phyloP scores from a whole-genome alignment of 2,888 invertebrate genomes.

The Sphecodes monilicornis region DNA sequence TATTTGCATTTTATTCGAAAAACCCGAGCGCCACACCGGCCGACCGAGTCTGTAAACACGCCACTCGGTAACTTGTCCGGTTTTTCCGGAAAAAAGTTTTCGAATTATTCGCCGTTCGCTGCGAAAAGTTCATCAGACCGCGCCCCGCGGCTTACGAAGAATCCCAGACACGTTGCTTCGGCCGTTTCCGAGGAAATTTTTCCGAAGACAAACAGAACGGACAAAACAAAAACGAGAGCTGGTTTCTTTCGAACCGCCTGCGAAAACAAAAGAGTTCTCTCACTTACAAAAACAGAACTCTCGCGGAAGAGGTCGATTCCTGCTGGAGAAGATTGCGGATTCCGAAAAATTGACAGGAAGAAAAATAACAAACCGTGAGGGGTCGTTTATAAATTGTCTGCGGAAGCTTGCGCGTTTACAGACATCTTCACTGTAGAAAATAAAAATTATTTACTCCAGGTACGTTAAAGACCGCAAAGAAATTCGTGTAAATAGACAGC shows the following conservation, averaged over 20 bases:
- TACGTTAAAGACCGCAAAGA: not conserved
- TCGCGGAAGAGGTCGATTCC: not conserved
- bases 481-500: not conserved
- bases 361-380: not conserved
- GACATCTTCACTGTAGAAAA: not conserved
- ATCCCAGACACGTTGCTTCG: conserved; percentile 25
- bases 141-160: conserved; percentile 28
- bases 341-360: conserved; percentile 7
- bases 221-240: conserved; percentile 23
- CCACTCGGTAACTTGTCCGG: conserved; percentile 3
- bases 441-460: not conserved
- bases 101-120: conserved; percentile 48
- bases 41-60: conserved; percentile 42
- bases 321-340: not conserved
- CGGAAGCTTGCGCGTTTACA: not conserved
- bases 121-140: conserved; percentile 20
- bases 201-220: conserved; percentile 11
- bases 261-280: conserved; percentile 15
- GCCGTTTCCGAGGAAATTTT: conserved; percentile 9
- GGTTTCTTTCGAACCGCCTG: conserved; percentile 8
- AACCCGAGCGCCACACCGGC: conserved; percentile 50
- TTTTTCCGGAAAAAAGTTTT: conserved; percentile 45
- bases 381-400: not conserved
- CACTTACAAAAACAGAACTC: not conserved
- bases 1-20: conserved; percentile 67